Evolutionary conservation across 2,888 invertebrate species (phyloP).

Genomic region (Apeira syringaria): DNA sequence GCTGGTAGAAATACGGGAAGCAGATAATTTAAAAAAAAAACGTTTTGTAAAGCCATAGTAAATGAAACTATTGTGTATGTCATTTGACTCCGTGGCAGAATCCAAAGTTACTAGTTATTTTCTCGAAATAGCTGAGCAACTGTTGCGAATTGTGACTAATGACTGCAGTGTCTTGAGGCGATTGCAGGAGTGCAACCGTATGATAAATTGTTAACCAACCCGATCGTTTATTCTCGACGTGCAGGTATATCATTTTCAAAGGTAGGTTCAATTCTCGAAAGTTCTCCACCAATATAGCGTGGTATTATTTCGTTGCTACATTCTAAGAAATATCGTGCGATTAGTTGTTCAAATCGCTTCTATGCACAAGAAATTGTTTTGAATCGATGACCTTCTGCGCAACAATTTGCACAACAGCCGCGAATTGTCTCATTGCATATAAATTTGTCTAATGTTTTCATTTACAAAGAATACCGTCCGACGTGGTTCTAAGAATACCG

Average conservation of each 20-base stretch:
- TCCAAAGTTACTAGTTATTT: slow-evolving; percentile 50
- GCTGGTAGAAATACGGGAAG: too few species aligned
- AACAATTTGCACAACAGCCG: slow-evolving; percentile 4
- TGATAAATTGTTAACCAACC: slow-evolving; percentile 61
- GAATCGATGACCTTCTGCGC: slow-evolving; percentile 7
- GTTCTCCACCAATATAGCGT: slow-evolving; percentile 21
- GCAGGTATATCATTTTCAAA: slow-evolving; percentile 45
- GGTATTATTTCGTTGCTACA: slow-evolving; percentile 35
- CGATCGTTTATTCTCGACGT: slow-evolving; percentile 52
- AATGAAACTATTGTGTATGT: slow-evolving; percentile 19
- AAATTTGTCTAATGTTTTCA: slow-evolving; percentile 4
- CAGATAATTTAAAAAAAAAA: too few species aligned
- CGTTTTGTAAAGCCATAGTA: too few species aligned
- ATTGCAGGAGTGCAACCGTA: slow-evolving; percentile 53
- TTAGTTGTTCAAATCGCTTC: slow-evolving; percentile 19
- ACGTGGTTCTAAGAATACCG: slow-evolving; percentile 39
- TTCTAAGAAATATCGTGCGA: slow-evolving; percentile 32
- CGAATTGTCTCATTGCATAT: slow-evolving; percentile 10
- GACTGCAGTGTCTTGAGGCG: slow-evolving; percentile 54
- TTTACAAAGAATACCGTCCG: slow-evolving; percentile 18
- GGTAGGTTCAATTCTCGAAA: slow-evolving; percentile 32
- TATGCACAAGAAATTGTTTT: background rate
- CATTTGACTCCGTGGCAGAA: slow-evolving; percentile 42
- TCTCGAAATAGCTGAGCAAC: slow-evolving; percentile 62
- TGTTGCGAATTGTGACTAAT: slow-evolving; percentile 70